Base-by-base conservation (phyloP, 2,888 invertebrate genomes). In the Drosophila hamatofila region DNA sequence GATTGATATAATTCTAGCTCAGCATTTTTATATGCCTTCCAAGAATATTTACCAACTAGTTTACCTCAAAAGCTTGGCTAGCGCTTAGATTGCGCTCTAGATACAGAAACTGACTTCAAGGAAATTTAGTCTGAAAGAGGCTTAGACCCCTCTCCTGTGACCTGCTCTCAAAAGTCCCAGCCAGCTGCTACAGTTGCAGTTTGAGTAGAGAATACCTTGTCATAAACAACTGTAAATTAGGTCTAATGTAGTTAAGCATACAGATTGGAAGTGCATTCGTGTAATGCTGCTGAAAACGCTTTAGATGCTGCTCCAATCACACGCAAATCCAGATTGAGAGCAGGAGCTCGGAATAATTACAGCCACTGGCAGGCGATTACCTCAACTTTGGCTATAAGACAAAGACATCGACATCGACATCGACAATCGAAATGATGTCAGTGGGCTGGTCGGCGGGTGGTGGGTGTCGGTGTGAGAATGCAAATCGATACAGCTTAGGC, bases 401-500 rank as follows among this genome's bases (percentile, higher is more conserved):
- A 33, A 52, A 37, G 35, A 18, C 49, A n/a, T n/a, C 16, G 27
- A 21, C 41, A 21, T 18, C 18, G 18, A 11, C 21, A 3, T 23
- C 44, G 44, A 8, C 23, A 14, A n/a, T 54, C 51, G 54, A 4
- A 61, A 62, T 16, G 56, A 44, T 62, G 62, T 62, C 62, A 62
- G 55, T 46, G 56, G 25, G 54, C 23, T 16, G 9, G 14, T 3
- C 2, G 39, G 11, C 12, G 30, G 37, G 37, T 1, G 42, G 2
- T 18, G 41, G 5, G 21, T 27, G 27, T 27, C 21, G 11, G 18
- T 3, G 9, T 14, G 6, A 2, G 37, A 9, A 6, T 14, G n/a
- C 14, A 11, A 70, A 61, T 70, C 71, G 55, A 69, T 69, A 54
- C 12, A 41, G 70, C 69, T 69, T 69, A 69, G 60, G 39, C 41